These are phyloP conservation scores for Clamator glandarius DNA, from an alignment of 2,797 vertebrate species.

Conservation along the genomic window DNA sequence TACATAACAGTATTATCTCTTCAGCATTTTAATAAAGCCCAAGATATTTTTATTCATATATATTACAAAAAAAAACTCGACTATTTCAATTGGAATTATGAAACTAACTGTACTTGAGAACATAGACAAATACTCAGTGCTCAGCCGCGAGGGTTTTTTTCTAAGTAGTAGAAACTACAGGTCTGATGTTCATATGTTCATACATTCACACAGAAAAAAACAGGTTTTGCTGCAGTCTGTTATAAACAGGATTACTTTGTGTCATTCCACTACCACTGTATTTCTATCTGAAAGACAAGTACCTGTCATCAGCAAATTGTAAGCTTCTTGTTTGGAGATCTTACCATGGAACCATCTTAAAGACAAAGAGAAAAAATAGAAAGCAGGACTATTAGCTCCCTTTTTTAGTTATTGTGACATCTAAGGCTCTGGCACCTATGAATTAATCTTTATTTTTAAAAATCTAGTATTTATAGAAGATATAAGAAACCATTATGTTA, in stretches of 20 bases:
- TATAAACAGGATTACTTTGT: background rate
- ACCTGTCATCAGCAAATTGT: constrained; percentile 99
- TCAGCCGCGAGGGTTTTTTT: background rate
- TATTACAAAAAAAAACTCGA: background rate
- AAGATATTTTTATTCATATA: background rate
- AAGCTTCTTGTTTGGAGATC: constrained; percentile 98
- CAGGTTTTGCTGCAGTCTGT: background rate
- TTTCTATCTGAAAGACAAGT: constrained; percentile 36
- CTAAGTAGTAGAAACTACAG: background rate
- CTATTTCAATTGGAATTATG: background rate
- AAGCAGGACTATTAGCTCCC: constrained; percentile 30
- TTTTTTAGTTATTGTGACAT: constrained; percentile 4
- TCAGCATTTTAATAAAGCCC: background rate
- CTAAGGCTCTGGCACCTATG: constrained; percentile 24
- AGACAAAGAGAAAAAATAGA: constrained; percentile 74
- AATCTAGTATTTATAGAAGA: background rate
- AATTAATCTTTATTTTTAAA: constrained; percentile 23
- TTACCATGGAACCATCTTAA: constrained; percentile 99
- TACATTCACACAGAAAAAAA: background rate
- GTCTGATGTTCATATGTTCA: background rate
- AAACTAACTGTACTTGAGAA: constrained; percentile 1
- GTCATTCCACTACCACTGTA: background rate
- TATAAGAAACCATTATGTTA: background rate
- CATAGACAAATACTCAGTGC: background rate
- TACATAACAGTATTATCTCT: constrained; percentile 13